Evolutionary conservation across 2,797 vertebrate genomes (phyloP).

Genomic region (Rhinophrynus dorsalis): DNA sequence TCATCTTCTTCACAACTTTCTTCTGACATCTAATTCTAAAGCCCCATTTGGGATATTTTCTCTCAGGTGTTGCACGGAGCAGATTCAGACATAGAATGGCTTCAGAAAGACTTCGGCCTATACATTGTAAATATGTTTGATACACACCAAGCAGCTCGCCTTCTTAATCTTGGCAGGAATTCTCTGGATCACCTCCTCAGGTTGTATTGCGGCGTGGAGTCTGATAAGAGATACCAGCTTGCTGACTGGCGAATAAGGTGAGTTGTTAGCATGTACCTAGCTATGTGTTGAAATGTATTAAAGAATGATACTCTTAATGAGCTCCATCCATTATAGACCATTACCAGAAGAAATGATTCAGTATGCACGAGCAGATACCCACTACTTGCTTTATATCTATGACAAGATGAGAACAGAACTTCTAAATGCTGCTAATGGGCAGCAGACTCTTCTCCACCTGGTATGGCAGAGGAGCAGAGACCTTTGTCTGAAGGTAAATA

Average conservation of each 20-base stretch:
- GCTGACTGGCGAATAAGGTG: slow-evolving; percentile 98
- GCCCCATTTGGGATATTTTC: not conserved
- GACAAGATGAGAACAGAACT: slow-evolving; percentile 81
- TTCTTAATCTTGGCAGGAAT: slow-evolving; percentile 85
- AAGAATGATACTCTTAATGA: not conserved
- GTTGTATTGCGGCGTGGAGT: slow-evolving; percentile 79
- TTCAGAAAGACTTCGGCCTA: slow-evolving; percentile 92
- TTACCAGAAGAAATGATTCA: slow-evolving; percentile 90
- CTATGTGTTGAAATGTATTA: not conserved
- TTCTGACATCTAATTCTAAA: too few species aligned
- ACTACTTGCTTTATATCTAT: slow-evolving; percentile 93
- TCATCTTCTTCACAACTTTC: not conserved
- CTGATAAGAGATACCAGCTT: slow-evolving; percentile 94
- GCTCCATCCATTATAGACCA: slow-evolving; percentile 70
- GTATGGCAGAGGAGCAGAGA: slow-evolving; percentile 91
- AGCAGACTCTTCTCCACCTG: slow-evolving; percentile 76
- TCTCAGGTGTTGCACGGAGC: slow-evolving; percentile 91
- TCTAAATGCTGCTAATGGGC: slow-evolving; percentile 75
- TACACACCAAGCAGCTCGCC: slow-evolving; percentile 90
- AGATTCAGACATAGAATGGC: slow-evolving; percentile 94
- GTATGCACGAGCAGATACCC: slow-evolving; percentile 90
- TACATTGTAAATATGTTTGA: slow-evolving; percentile 96
- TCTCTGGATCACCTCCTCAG: slow-evolving; percentile 91
- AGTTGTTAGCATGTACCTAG: slow-evolving; percentile 18
- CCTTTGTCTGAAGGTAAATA: slow-evolving; percentile 85